Evolutionary conservation across 2,888 invertebrate genomes (phyloP).

Genomic region (Melipona beecheii): DNA sequence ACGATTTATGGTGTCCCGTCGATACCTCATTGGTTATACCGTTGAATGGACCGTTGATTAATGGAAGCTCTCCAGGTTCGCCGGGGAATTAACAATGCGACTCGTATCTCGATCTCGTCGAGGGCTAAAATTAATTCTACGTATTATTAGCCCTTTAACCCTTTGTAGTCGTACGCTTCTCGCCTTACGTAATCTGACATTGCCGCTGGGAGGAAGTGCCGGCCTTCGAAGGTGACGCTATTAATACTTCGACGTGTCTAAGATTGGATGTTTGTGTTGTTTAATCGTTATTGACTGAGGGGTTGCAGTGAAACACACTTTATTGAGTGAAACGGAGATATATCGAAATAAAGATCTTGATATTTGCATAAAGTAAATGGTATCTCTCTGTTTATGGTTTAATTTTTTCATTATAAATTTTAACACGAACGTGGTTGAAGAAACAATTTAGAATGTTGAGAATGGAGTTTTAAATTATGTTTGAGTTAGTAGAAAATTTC

Average conservation of each 20-base stretch:
- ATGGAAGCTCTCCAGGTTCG: constrained; percentile 29
- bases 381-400: no score
- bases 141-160: constrained; percentile 55
- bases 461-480: no score
- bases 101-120: constrained; percentile 9
- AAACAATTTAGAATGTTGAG: background rate
- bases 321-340: background rate
- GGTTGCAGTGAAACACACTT: background rate
- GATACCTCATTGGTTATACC: constrained; percentile 22
- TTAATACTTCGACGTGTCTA: constrained; percentile 28
- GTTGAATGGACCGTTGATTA: constrained; percentile 39
- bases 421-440: no score
- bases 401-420: no score
- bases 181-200: constrained; percentile 47
- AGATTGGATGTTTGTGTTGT: constrained; percentile 3
- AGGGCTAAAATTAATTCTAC: constrained; percentile 46
- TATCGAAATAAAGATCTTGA: background rate
- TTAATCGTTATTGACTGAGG: background rate
- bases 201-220: constrained; percentile 20
- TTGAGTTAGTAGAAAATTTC: no score
- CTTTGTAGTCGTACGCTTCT: constrained; percentile 21
- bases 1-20: constrained; percentile 20
- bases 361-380: no score
- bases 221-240: constrained; percentile 12
- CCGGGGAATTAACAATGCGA: constrained; percentile 36